Evolutionary conservation across 2,888 invertebrate genomes (phyloP), one percentile per base, ranked within the genome.

Genomic region (Scrobipalpa atriplicella): DNA sequence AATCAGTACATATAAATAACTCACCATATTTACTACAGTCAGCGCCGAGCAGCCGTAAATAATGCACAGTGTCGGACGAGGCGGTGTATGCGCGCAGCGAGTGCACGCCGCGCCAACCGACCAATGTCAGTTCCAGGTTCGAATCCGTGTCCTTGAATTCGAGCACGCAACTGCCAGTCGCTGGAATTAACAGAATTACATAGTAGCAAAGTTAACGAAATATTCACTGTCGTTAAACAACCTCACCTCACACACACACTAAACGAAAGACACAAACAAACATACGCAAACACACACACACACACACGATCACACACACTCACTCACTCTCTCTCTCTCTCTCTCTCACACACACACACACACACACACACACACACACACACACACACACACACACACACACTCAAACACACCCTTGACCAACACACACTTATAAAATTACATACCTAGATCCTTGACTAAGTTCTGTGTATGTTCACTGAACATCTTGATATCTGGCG

Each of bases 61-160:
- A 97, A 86, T 99, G 99, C 19, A 98, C 94, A 0, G 98, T 95
- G 82, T 98, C 98, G 67, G 96, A 94, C 38, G 95, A 94, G 29
- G 97, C 95, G 41, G 98, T 96, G 89, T 99, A 99, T 0, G 98
- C 98, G 16, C 98, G 93, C 19, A 98, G 90, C 0, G 98, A 97
- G 69, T 95, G 95, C 11, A 95, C 96, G 5, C 99, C 99, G 70
- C 97, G 95, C 99, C 99, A 99, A 0, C 98, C 99, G 62, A 97
- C 97, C 68, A 98, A 89, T 47, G 94, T 94, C 62, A 98, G 90
- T 5, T 94, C 87, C 62, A 95, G 90, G 70, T 85, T 85, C 8
- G 84, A 72, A 0, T 82, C 86, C 43, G 81, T 76, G 64, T 94
- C 94, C 7, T 83, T 81, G 77, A 95, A 97, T 70, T 95, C 93